Evolutionary conservation across 2,888 invertebrate species (phyloP).

Genomic region (Trissolcus japonicus): DNA sequence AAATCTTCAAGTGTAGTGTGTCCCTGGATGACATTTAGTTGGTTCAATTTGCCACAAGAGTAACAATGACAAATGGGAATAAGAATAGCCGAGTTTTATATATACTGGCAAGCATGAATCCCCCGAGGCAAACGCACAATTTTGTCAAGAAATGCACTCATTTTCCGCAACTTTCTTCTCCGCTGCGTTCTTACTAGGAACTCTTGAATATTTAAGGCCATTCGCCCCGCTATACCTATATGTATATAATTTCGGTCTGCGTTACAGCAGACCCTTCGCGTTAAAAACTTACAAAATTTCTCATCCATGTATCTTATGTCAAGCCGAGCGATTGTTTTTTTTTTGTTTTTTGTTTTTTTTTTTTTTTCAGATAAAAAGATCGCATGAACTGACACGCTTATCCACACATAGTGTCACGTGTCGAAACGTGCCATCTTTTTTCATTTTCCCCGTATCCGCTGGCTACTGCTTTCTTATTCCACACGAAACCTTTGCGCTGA

Average conservation of each 20-base stretch:
- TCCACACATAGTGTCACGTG: constrained; percentile 52
- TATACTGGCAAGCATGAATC: constrained; percentile 33
- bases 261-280: constrained; percentile 29
- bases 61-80: constrained; percentile 29
- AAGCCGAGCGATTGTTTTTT: constrained; percentile 41
- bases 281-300: constrained; percentile 45
- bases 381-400: constrained; percentile 44
- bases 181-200: constrained; percentile 41
- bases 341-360: constrained; percentile 2
- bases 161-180: constrained; percentile 52
- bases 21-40: constrained; percentile 16
- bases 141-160: constrained; percentile 52
- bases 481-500: constrained; percentile 45
- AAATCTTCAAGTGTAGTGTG: constrained; percentile 3
- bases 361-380: constrained; percentile 31
- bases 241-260: constrained; percentile 45
- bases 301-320: constrained; percentile 34
- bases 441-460: constrained; percentile 48
- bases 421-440: constrained; percentile 56
- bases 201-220: constrained; percentile 50
- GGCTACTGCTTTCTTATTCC: constrained; percentile 49
- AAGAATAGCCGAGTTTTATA: constrained; percentile 28
- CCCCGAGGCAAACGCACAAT: constrained; percentile 46
- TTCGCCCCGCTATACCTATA: constrained; percentile 24
- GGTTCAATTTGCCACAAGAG: constrained; percentile 43